Conservation (phyloP, 1,140 invertebrate genomes). For the Atta cephalotes region DNA sequence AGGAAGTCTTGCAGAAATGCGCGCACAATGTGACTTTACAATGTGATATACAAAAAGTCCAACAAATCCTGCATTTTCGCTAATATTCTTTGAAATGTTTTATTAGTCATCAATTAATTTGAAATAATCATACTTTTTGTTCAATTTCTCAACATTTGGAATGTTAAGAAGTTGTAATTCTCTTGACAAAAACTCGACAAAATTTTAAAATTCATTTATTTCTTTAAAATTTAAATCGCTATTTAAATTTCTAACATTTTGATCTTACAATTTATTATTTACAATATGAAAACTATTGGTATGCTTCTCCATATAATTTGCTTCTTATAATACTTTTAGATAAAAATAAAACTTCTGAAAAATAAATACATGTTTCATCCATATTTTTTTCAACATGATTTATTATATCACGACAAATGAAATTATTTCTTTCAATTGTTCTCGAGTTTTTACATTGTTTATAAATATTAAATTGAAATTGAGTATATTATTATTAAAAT, state of each 20-base stretch:
- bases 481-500: neutral
- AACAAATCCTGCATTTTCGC: neutral
- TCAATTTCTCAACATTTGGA: neutral
- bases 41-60: conserved; percentile 25
- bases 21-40: conserved; percentile 69
- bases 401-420: neutral
- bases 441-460: neutral
- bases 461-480: no score
- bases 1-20: conserved; percentile 67
- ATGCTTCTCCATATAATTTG: neutral
- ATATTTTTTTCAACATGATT: neutral
- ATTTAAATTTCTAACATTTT: neutral
- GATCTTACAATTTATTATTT: neutral
- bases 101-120: neutral
- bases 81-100: conserved; percentile 5
- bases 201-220: neutral
- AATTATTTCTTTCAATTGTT: neutral
- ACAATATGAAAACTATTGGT: neutral
- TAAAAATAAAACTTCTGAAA: neutral
- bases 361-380: neutral
- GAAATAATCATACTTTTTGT: neutral
- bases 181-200: neutral
- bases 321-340: neutral
- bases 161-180: neutral
- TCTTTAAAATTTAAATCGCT: neutral